phyloP scores from a whole-genome alignment of 2,797 vertebrate genomes.

The Crossoptilon crossoptilon region DNA sequence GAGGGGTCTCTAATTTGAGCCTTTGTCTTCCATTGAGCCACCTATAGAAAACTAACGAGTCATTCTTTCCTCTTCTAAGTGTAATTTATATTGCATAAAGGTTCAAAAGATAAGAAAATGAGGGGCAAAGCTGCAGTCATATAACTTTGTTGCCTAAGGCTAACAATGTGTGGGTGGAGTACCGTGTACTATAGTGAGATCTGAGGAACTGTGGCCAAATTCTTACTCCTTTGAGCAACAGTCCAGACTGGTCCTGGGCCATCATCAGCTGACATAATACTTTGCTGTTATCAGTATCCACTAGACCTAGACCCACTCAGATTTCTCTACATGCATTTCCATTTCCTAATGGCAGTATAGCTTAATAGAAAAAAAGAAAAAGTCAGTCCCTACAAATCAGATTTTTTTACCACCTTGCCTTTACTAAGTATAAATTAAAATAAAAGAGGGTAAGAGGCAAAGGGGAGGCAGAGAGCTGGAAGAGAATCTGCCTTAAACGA shows the following conservation, averaged over 20 bases:
- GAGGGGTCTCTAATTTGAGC: rapidly evolving
- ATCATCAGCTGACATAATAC: neutral
- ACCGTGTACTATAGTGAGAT: neutral
- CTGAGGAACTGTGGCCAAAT: neutral
- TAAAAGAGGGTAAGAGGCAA: neutral
- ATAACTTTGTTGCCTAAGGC: neutral
- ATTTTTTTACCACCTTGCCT: neutral
- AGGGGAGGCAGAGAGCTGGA: neutral
- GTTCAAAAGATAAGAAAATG: neutral
- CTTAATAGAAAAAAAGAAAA: neutral
- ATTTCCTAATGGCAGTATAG: neutral
- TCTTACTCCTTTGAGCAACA: neutral
- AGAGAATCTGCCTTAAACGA: neutral
- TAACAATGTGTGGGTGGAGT: neutral
- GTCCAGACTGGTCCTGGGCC: neutral
- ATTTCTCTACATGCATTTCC: neutral
- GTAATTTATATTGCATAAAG: neutral
- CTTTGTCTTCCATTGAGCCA: neutral
- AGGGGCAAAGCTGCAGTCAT: neutral
- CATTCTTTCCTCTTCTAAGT: neutral
- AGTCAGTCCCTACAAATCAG: neutral
- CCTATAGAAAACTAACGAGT: neutral
- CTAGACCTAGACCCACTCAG: neutral
- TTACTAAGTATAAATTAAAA: neutral
- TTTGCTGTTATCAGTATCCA: neutral